phyloP scores from a whole-genome alignment of 2,113 vertebrate genomes.

The Tetrao urogallus region DNA sequence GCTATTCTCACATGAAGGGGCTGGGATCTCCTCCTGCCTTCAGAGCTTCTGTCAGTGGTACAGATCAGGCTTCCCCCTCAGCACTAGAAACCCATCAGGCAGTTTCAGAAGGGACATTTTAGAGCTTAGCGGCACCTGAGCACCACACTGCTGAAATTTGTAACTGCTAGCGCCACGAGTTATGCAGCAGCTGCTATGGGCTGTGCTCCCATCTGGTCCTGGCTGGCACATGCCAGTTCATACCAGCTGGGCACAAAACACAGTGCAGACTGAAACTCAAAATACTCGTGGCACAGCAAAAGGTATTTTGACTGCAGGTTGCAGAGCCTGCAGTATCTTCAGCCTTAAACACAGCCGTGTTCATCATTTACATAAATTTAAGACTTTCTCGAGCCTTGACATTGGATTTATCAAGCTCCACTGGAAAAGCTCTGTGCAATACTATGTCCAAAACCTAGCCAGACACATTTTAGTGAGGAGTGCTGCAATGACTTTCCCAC shows the following conservation, averaged over 20 bases:
- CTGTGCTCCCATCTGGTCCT: neutral
- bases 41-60: neutral
- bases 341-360: neutral
- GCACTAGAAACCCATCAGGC: neutral
- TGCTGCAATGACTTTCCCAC: neutral
- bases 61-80: neutral
- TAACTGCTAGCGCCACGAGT: neutral
- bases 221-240: neutral
- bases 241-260: neutral
- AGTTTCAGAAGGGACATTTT: neutral
- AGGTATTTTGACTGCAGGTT: neutral
- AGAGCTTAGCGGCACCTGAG: neutral
- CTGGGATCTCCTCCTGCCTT: neutral
- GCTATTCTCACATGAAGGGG: neutral
- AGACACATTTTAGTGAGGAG: neutral
- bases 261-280: neutral
- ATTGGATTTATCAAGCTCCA: neutral
- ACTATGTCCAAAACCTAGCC: neutral
- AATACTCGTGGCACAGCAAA: neutral
- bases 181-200: neutral
- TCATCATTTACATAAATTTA: neutral
- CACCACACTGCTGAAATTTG: neutral
- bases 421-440: neutral
- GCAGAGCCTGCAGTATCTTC: rapidly evolving
- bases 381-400: neutral